phyloP scores from a whole-genome alignment of 2,797 vertebrate species.

The Champsocephalus esox region DNA sequence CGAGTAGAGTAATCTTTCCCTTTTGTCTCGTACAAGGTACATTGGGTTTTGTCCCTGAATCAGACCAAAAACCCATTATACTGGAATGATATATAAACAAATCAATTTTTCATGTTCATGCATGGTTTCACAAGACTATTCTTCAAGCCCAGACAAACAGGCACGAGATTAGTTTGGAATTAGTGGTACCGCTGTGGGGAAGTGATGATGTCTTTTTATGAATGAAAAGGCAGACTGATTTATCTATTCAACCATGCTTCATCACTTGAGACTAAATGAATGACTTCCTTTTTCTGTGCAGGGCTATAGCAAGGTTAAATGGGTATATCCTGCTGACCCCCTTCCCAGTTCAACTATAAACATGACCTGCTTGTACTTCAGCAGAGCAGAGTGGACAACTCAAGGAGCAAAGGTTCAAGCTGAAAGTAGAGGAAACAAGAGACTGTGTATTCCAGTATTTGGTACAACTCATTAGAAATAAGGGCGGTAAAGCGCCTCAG shows the following conservation, averaged over 20 bases:
- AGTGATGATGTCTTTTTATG: constrained; percentile 48
- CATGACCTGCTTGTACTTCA: constrained; percentile 40
- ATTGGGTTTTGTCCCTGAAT: constrained; percentile 65
- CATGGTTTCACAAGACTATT: constrained; percentile 74
- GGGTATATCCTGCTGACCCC: constrained; percentile 68
- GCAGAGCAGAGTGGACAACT: constrained; percentile 13
- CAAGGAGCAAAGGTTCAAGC: constrained; percentile 22
- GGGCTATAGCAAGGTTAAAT: constrained; percentile 65
- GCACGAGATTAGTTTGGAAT: constrained; percentile 54
- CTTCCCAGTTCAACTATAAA: constrained; percentile 58
- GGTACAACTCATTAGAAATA: neutral
- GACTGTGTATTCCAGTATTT: neutral
- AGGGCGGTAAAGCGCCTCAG: too few relatives aligned
- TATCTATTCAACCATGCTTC: constrained; percentile 47
- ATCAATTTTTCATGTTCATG: constrained; percentile 75
- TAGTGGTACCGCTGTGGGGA: constrained; percentile 30
- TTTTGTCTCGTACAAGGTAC: constrained; percentile 37
- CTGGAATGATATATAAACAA: constrained; percentile 75
- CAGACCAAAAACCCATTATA: constrained; percentile 60
- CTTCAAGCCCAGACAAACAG: constrained; percentile 50
- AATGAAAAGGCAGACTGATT: constrained; percentile 48
- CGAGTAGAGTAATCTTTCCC: constrained; percentile 53
- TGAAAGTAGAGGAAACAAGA: neutral
- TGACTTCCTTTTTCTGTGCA: constrained; percentile 71
- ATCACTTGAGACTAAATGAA: constrained; percentile 67